Evolutionary conservation across 2,113 vertebrate genomes (phyloP), one percentile per base, ranked within the genome.

Genomic region (Chauna torquata): DNA sequence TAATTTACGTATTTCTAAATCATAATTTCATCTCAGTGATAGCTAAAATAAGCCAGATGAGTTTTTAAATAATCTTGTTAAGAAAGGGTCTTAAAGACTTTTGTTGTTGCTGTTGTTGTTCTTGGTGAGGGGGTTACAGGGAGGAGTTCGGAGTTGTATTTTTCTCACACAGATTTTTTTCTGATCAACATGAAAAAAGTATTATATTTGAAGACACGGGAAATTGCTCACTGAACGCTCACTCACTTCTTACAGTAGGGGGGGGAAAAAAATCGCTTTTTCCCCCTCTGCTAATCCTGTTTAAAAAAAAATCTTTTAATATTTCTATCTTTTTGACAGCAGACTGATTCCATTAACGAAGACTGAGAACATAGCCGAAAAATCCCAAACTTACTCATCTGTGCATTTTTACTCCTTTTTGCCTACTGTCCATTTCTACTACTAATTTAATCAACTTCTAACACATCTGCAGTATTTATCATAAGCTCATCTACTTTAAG

Each of bases 371-470:
- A 45, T 28, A 42, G 61, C 42, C 62, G 64, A 79, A 76, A 96
- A 77, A 17, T 28, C 59, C 64, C 28, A 49, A 52, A 47, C 90
- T 94, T 83, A 38, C 54, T 94, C 84, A 45, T 74, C 45, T 36
- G 45, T n/a, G 61, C 50, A 27, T 42, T 91, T 45, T 32, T 50
- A 24, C 68, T 44, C 86, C 76, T 69, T 16, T 80, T 54, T 82
- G n/a, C 90, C 83, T 71, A 27, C 75, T 34, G 76, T 22, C 86
- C 76, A 16, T 94, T 88, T 24, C 66, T 68, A 59, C 36, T 6
- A 34, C 79, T 95, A 96, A 97, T 97, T 97, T 84, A 96, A 96
- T 96, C 94, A 97, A 77, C 88, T 77, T 42, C 76, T 55, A 28
- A 36, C 82, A 74, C 65, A 79, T 76, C 93, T 92, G 54, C 57